These are phyloP conservation scores for Parnassius orleans DNA, from an alignment of 2,888 invertebrate species.

Conservation along the genomic window DNA sequence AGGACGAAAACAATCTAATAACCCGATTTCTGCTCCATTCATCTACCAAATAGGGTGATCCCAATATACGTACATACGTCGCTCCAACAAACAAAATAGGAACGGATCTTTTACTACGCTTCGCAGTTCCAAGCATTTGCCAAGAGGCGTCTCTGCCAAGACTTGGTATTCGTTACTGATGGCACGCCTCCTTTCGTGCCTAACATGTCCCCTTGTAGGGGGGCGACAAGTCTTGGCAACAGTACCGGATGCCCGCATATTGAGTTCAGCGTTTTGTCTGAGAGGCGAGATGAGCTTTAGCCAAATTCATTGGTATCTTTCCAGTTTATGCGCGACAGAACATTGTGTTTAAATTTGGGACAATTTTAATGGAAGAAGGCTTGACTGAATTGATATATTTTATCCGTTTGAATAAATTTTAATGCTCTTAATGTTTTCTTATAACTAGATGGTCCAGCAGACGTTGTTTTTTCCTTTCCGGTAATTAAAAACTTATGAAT, in stretches of 20 bases:
- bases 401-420: no score
- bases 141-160: conserved; percentile 66
- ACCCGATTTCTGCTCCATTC: conserved; percentile 48
- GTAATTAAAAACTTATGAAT: no score
- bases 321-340: conserved; percentile 44
- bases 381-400: not conserved
- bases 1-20: conserved; percentile 41
- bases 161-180: conserved; percentile 53
- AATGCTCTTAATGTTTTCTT: no score
- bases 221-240: conserved; percentile 60
- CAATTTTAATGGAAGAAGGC: conserved; percentile 10
- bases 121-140: conserved; percentile 54
- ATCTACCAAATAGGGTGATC: conserved; percentile 48
- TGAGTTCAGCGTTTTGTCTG: conserved; percentile 70
- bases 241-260: conserved; percentile 63
- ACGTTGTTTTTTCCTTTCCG: no score
- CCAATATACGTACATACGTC: conserved; percentile 39
- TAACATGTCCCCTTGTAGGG: conserved; percentile 37
- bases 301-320: conserved; percentile 63
- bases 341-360: conserved; percentile 27
- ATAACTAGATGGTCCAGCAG: no score
- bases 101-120: conserved; percentile 54
- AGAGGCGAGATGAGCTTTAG: conserved; percentile 50
- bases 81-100: conserved; percentile 45
- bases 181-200: conserved; percentile 38